These are phyloP conservation scores for Eueides isabella DNA, from an alignment of 1,140 invertebrate genomes.

Conservation along the genomic window DNA sequence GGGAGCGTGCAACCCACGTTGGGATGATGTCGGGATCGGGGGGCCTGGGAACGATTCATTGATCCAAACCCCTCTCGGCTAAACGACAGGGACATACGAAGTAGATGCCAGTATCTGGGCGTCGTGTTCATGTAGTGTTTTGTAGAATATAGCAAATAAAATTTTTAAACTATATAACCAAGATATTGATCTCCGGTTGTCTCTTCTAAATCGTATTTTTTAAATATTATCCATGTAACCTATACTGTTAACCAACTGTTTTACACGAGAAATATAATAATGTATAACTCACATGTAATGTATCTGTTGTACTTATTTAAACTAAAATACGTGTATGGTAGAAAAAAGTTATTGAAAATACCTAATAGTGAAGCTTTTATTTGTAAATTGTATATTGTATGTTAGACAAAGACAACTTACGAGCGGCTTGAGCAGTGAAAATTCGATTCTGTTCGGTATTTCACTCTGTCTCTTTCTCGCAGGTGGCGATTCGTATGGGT, in stretches of 20 bases:
- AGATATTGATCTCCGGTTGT: not conserved
- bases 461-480: constrained; percentile 59
- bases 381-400: constrained; percentile 6
- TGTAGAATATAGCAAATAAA: not conserved
- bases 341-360: not conserved
- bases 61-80: constrained; percentile 79
- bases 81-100: constrained; percentile 62
- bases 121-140: not conserved
- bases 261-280: not conserved
- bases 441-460: constrained; percentile 34
- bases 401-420: constrained; percentile 32
- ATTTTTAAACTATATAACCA: not conserved
- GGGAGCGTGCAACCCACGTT: constrained; percentile 49
- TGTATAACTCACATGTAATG: not conserved
- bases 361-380: not conserved
- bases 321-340: not conserved
- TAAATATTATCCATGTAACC: not conserved
- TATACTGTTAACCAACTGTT: not conserved
- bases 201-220: not conserved
- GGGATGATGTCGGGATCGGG: constrained; percentile 64
- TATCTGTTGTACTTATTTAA: not conserved
- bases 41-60: constrained; percentile 79
- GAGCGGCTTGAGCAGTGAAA: constrained; percentile 23
- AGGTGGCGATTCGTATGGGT: constrained; percentile 54
- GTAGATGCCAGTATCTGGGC: constrained; percentile 37